Evolutionary conservation across 2,113 vertebrate genomes (phyloP).

Genomic region (Tachysurus fulvidraco): DNA sequence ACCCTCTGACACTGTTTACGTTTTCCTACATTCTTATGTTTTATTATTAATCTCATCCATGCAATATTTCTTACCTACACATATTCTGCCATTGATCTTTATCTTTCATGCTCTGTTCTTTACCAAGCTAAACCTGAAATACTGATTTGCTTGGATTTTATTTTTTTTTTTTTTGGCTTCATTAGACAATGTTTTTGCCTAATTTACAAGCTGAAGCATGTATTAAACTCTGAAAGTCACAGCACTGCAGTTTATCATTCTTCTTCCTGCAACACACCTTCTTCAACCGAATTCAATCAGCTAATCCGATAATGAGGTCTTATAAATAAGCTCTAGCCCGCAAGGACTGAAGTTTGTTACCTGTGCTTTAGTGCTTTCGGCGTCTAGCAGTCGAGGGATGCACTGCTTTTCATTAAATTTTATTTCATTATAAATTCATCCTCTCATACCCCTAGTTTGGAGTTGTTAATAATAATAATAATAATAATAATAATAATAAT

Average conservation of each 20-base stretch:
- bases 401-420: neutral
- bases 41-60: constrained; percentile 7
- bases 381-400: neutral
- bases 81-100: constrained; percentile 5
- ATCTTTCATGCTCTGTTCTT: neutral
- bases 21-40: constrained; percentile 3
- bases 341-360: neutral
- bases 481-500: no score
- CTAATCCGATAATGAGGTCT: neutral
- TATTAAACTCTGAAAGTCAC: neutral
- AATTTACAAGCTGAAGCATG: neutral
- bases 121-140: neutral
- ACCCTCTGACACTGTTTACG: neutral
- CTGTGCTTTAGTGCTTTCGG: neutral
- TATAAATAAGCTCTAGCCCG: neutral
- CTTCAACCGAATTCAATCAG: neutral
- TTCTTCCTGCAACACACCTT: neutral
- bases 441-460: neutral
- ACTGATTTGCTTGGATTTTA: neutral
- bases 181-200: neutral
- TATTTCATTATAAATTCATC: neutral
- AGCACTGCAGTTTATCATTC: neutral
- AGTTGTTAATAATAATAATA: no score
- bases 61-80: constrained; percentile 12
- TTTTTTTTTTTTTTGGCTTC: neutral